Conservation (phyloP, 2,888 invertebrate genomes). For the Euzetes globulus region DNA sequence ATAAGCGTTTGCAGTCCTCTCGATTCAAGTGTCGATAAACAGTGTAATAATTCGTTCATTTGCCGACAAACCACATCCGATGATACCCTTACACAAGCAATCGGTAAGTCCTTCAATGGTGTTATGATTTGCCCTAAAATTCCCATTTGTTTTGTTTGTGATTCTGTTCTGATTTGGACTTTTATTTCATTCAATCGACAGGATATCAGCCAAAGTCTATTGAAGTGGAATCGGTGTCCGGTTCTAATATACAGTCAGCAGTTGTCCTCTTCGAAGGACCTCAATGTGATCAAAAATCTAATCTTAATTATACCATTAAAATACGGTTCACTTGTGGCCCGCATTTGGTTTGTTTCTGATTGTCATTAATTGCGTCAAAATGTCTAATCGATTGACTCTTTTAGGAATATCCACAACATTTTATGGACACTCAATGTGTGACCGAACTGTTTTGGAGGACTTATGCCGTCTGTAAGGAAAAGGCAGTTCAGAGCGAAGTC, state of each 20-base stretch:
- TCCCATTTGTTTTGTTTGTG: background rate
- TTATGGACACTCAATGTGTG: slow-evolving; percentile 41
- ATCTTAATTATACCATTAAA: slow-evolving; percentile 13
- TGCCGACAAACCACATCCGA: background rate
- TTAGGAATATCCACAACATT: slow-evolving; percentile 34
- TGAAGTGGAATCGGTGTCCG: background rate
- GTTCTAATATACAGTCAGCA: background rate
- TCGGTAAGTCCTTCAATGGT: background rate
- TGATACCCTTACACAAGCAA: background rate
- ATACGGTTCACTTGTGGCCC: slow-evolving; percentile 31
- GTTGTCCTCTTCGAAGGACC: slow-evolving; percentile 23
- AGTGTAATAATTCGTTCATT: background rate
- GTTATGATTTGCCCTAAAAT: background rate
- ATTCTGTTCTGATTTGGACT: background rate
- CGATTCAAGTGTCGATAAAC: background rate
- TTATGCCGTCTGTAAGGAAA: slow-evolving; percentile 43
- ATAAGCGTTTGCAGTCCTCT: background rate
- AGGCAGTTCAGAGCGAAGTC: slow-evolving; percentile 43
- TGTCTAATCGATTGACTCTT: too few species aligned
- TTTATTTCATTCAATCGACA: too few species aligned
- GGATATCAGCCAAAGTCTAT: background rate
- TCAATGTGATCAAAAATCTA: slow-evolving; percentile 2
- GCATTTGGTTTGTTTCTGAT: slow-evolving; percentile 23
- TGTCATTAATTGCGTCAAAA: background rate
- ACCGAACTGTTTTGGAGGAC: slow-evolving; percentile 47